Conservation (phyloP, 1,140 invertebrate genomes). For the Melipona quadrifasciata region DNA sequence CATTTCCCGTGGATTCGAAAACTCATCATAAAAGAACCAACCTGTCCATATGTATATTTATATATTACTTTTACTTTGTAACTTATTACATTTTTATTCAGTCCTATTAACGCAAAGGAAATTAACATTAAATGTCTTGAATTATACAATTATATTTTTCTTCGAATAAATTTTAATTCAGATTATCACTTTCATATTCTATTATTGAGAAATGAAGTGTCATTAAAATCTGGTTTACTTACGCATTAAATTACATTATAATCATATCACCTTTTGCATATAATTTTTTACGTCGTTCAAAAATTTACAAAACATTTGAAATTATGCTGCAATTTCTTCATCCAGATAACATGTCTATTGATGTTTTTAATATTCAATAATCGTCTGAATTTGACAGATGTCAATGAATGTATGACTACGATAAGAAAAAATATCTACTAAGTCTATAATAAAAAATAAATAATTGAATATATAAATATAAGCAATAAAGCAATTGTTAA, state of each 20-base stretch:
- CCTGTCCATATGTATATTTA: neutral
- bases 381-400: neutral
- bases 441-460: neutral
- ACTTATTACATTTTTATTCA: neutral
- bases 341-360: neutral
- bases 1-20: slow-evolving; percentile 20
- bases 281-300: neutral
- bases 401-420: neutral
- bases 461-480: neutral
- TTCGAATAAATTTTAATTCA: neutral
- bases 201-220: neutral
- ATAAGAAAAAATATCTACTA: neutral
- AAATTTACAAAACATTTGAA: neutral
- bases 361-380: neutral
- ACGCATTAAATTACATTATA: neutral
- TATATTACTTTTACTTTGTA: neutral
- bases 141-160: neutral
- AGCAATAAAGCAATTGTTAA: neutral
- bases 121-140: neutral
- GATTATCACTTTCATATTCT: neutral
- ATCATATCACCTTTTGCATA: neutral
- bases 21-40: slow-evolving; percentile 18
- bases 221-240: neutral
- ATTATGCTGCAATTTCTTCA: neutral
- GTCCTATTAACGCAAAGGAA: neutral